Conservation (phyloP, 2,888 invertebrate species). For the Onchidella celtica region DNA sequence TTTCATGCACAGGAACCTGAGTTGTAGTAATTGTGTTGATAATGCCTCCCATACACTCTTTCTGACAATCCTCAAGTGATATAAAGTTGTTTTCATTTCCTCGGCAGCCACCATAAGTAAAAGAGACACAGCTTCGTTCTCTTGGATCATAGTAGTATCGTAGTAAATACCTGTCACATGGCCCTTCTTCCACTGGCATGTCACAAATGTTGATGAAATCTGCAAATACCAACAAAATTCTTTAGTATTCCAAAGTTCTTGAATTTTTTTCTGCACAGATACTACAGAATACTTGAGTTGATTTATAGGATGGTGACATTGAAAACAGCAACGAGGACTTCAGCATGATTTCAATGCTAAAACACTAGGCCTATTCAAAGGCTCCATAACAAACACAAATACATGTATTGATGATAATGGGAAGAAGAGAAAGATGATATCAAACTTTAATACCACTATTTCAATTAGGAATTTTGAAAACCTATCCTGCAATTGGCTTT, state of each 20-base stretch:
- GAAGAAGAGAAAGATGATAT: too few species aligned
- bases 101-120: slow-evolving; percentile 91
- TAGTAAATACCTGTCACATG: slow-evolving; percentile 85
- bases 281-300: not conserved
- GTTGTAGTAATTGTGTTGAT: not conserved
- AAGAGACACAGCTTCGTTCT: slow-evolving; percentile 87
- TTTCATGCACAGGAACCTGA: not conserved
- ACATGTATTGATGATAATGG: too few species aligned
- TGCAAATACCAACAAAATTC: slow-evolving; percentile 20
- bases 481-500: too few species aligned
- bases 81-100: slow-evolving; percentile 86
- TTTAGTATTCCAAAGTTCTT: not conserved
- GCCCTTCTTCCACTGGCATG: slow-evolving; percentile 85
- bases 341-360: too few species aligned
- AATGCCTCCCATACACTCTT: slow-evolving; percentile 57
- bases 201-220: slow-evolving; percentile 82
- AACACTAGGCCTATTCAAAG: too few species aligned
- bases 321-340: too few species aligned
- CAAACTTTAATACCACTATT: too few species aligned
- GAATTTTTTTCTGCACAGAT: not conserved
- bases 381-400: too few species aligned
- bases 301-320: too few species aligned
- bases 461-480: too few species aligned
- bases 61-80: slow-evolving; percentile 59
- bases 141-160: slow-evolving; percentile 88